A percentile compares a stretch with the other conserved stretches of the same genome.
phyloP scores from a whole-genome alignment of 2,888 invertebrate species.

The Andrena bicolor region DNA sequence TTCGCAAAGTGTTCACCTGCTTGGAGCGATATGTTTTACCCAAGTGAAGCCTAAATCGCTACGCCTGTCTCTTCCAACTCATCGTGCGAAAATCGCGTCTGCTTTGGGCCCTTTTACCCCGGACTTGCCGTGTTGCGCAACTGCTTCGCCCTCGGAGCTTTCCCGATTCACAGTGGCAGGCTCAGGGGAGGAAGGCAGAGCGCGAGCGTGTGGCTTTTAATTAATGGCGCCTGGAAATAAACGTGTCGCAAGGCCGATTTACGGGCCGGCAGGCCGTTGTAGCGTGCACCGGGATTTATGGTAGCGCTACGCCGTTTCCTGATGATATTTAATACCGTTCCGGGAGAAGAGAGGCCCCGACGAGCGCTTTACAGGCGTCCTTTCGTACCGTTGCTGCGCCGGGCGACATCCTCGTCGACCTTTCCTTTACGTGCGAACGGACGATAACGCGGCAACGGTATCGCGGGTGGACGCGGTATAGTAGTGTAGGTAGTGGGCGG shows the following conservation, averaged over 20 bases:
- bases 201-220: slow-evolving; percentile 67
- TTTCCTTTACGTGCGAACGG: neutral
- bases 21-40: no score
- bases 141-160: slow-evolving; percentile 55
- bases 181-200: slow-evolving; percentile 32
- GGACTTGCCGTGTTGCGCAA: slow-evolving; percentile 62
- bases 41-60: no score
- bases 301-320: slow-evolving; percentile 67
- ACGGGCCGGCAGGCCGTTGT: slow-evolving; percentile 66
- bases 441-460: neutral
- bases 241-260: slow-evolving; percentile 74
- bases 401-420: neutral
- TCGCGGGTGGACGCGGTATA: neutral
- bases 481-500: neutral
- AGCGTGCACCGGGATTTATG: slow-evolving; percentile 66
- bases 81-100: no score
- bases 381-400: neutral
- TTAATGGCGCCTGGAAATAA: slow-evolving; percentile 75
- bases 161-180: slow-evolving; percentile 22
- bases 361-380: neutral
- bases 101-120: neutral
- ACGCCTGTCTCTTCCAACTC: no score
- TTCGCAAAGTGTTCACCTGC: no score
- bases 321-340: slow-evolving; percentile 69
- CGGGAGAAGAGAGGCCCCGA: slow-evolving; percentile 37